Evolutionary conservation across 2,888 invertebrate genomes (phyloP), one percentile per base, ranked within the genome.

Genomic region (Zhuqinia jingwanae): DNA sequence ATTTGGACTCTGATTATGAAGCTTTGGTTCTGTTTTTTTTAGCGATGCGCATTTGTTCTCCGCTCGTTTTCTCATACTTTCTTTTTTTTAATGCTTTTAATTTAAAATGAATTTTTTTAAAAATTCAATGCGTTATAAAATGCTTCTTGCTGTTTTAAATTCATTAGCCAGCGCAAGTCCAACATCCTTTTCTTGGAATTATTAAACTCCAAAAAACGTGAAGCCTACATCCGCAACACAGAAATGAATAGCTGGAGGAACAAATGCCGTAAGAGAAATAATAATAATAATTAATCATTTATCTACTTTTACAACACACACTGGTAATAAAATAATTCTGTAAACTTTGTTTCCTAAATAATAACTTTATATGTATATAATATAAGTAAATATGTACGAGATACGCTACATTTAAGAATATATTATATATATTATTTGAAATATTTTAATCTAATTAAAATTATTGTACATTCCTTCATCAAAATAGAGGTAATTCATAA

Each of bases 391-490:
- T n/a, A n/a, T 6, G 36, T 36, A 36, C 8, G 8, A 36, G 36
- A 36, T 50, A 50, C 8, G 15, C 20, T 76, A 30, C 50, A 47
- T 25, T 42, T 22, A 5, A 42, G 53, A 30, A 6, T 30, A n/a
- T 17, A 30, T 76, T 30, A 53, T 17, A 8, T 36, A 36, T 36
- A 36, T 36, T 36, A 36, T 36, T 36, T 36, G 36, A 8, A 36
- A 36, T 36, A 36, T 8, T n/a, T n/a, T 36, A 36, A 36, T 11
- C 63, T 78, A 78, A 47, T 79, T 79, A 79, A 79, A 79, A 79
- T 79, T 79, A 79, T 79, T 79, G 79, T 79, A 79, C 79, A 79
- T 79, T 79, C 30, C 47, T 79, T 79, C 79, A 65, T 65, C 63
- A 60, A 50, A 6, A 68, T n/a, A 17, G 27, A 53, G 25, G 25